Evolutionary conservation across 2,888 invertebrate species (phyloP), one percentile per base, ranked within the genome.

Genomic region (Girardia tigrina): DNA sequence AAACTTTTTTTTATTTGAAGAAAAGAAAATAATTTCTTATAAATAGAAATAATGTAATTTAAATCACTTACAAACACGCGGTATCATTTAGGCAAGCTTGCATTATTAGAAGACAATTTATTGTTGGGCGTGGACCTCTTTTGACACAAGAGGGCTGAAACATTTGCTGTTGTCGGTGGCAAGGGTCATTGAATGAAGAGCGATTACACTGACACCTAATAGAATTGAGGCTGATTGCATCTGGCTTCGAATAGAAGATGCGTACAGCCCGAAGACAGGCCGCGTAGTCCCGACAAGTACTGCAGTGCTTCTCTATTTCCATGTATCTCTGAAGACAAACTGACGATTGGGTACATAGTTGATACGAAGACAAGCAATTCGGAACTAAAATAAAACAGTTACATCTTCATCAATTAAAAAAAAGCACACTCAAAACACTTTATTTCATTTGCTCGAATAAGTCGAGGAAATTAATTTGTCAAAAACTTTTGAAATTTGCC

Each of bases 171-270:
- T 56, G 56, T n/a, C 56, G 56, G 23, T 56, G 56, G n/a, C 56
- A 56, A 56, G 56, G 56, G n/a, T 56, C 56, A 56, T 56, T 56
- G 56, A 56, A 56, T 56, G 56, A 56, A 4, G 56, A 56, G 56
- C n/a, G 56, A 56, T 56, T 56, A 56, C 56, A 56, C 23, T 56
- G 56, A 56, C 56, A 56, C n/a, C 56, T 56, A 56, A 56, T 56
- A 23, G 56, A 56, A 56, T 56, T 56, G 56, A 56, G 56, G 56
- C 56, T 56, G n/a, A 56, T 56, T 56, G 56, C n/a, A 56, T 56
- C 56, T 56, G 56, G 56, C 56, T 56, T 56, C n/a, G 56, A 56
- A 56, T 56, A 56, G 23, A 56, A 56, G n/a, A n/a, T 12, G 56
- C 56, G 56, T 23, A n/a, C n/a, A n/a, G 56, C 56, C 23, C 23